Evolutionary conservation across 2,797 vertebrate genomes (phyloP), one percentile per base, ranked within the genome.

Genomic region (Cyclopterus lumpus): DNA sequence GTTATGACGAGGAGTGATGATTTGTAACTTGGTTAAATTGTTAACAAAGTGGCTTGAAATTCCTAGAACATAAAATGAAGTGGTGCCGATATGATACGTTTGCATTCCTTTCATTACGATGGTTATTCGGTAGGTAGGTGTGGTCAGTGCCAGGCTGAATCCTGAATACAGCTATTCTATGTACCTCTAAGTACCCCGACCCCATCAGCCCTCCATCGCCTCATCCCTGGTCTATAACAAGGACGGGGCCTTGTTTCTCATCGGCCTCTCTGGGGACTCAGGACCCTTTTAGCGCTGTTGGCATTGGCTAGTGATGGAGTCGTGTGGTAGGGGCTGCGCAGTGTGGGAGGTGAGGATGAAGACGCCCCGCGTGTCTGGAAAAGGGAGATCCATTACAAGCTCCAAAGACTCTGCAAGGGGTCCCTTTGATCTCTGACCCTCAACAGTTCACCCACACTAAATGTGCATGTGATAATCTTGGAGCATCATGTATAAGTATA

Each of bases 301-400:
- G 53, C 14, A 26, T 28, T n/a, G 20, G 18, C 28, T 61, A 60
- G 51, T 57, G 74, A 72, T 48, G 64, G 59, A 53, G 38, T 8
- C 15, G 55, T 16, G 61, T 36, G 20, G 44, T 34, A 40, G 49
- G 69, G 34, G 34, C 1, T 32, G 6, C 32, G 32, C 10, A 11
- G 55, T 20, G 61, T 36, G 20, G 49, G 38, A 42, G 44, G 69
- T 20, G 44, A 60, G 65, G 75, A 77, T 44, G 58, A 82, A 73
- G 70, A 67, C 55, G 22, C 55, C 16, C 30, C 62, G 58, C 46
- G 60, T 14, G 53, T 65, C 64, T 14, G 61, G 28, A 22, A 26
- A 24, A 16, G 15, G 22, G 53, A 68, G 81, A 84, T 87, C 77
- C 59, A 69, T 90, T 91, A 81, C 82, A 86, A 61, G 36, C 53